Conservation (phyloP, 1,140 invertebrate species). For the Melitaea cinxia region DNA sequence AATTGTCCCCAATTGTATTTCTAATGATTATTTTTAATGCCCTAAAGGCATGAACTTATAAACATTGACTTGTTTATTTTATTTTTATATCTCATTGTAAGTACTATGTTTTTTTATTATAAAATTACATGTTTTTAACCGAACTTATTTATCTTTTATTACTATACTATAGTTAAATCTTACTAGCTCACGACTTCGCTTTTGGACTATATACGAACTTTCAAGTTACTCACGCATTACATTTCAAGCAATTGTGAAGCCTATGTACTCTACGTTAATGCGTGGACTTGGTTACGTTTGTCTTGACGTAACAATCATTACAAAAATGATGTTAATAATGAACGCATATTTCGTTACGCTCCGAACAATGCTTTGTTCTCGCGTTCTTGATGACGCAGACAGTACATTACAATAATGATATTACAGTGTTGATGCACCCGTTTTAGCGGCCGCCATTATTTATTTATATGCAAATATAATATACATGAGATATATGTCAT, state of each 20-base stretch:
- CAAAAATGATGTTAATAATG: constrained; percentile 31
- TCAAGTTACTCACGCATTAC: not conserved
- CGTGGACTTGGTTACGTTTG: not conserved
- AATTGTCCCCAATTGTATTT: no score
- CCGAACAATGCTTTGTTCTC: constrained; percentile 28
- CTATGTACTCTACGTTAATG: not conserved
- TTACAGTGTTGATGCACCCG: constrained; percentile 22
- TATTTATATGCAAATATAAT: not conserved
- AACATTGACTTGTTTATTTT: no score
- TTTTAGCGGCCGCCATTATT: constrained; percentile 3
- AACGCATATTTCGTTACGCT: constrained; percentile 37
- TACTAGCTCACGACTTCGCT: no score
- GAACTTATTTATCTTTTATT: no score
- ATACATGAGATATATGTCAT: no score
- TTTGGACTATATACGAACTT: not conserved
- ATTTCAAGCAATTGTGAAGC: not conserved
- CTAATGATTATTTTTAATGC: no score
- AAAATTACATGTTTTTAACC: no score
- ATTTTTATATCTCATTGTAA: no score
- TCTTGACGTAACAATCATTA: constrained; percentile 31
- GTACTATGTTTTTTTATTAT: no score
- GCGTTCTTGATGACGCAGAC: constrained; percentile 28
- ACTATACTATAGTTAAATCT: no score
- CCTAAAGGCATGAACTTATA: no score
- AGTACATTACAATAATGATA: constrained; percentile 16